Conservation (phyloP, 2,888 invertebrate genomes). For the Lingula anatina region DNA sequence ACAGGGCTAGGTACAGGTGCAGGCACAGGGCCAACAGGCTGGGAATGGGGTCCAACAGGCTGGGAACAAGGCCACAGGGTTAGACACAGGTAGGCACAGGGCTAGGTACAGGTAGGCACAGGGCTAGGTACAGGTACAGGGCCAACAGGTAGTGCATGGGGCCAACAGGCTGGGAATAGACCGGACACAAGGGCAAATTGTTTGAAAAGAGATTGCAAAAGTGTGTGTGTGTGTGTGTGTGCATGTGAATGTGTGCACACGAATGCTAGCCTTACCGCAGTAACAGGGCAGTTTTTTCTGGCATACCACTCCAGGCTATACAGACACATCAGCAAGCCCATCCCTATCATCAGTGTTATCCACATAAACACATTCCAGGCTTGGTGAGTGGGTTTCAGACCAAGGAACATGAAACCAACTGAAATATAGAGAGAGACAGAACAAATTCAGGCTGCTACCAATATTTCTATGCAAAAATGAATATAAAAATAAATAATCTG, state of each 20-base stretch:
- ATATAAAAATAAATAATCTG: neutral
- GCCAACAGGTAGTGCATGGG: too few species aligned
- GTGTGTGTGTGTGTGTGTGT: too few species aligned
- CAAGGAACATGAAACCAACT: slow-evolving; percentile 55
- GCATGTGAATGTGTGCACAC: neutral
- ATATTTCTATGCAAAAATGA: neutral
- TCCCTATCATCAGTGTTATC: slow-evolving; percentile 73
- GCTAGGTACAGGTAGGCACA: neutral
- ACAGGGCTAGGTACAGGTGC: neutral
- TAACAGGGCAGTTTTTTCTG: slow-evolving; percentile 66
- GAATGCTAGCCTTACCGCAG: slow-evolving; percentile 21
- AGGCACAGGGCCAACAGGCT: neutral
- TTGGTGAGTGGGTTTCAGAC: slow-evolving; percentile 51
- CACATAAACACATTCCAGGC: slow-evolving; percentile 75
- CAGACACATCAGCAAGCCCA: slow-evolving; percentile 68
- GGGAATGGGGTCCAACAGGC: too few species aligned
- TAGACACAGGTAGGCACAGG: neutral
- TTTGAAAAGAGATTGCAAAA: too few species aligned
- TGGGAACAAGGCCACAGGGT: too few species aligned
- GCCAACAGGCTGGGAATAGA: too few species aligned
- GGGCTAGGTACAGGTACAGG: neutral
- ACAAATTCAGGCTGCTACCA: neutral
- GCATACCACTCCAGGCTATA: slow-evolving; percentile 86
- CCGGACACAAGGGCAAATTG: too few species aligned
- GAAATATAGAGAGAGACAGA: slow-evolving; percentile 15